Percentiles rank a stretch among this genome's conserved stretches.
phyloP scores from a whole-genome alignment of 2,888 invertebrate species.

The Spialia ferax region DNA sequence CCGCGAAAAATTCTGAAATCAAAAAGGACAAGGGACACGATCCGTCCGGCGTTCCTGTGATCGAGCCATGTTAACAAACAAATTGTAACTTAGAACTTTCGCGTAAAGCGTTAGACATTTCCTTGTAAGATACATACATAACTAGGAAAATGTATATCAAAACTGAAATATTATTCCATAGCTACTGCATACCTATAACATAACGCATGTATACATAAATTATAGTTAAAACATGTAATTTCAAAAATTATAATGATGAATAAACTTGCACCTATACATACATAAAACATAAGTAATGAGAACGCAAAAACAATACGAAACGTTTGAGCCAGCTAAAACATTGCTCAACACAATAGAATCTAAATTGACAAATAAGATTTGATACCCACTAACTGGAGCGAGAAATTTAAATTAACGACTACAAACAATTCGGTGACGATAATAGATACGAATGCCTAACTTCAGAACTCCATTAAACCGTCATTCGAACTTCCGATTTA shows the following conservation, averaged over 20 bases:
- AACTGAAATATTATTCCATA: background rate
- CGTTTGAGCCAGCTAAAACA: background rate
- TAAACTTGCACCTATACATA: no score
- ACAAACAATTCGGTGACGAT: slow-evolving; percentile 74
- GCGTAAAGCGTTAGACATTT: slow-evolving; percentile 31
- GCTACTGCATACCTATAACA: no score
- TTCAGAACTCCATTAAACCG: slow-evolving; percentile 80
- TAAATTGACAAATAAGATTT: slow-evolving; percentile 72
- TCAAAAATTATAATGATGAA: no score
- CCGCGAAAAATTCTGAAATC: slow-evolving; percentile 74
- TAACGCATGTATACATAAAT: no score
- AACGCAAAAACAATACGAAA: slow-evolving; percentile 6
- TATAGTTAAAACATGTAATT: no score
- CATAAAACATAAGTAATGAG: background rate
- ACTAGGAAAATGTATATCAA: background rate
- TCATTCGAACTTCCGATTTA: slow-evolving; percentile 76
- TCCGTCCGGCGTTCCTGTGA: slow-evolving; percentile 59
- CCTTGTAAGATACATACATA: background rate
- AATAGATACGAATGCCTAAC: slow-evolving; percentile 80
- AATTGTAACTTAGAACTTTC: slow-evolving; percentile 49
- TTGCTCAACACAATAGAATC: slow-evolving; percentile 49
- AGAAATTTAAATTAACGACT: slow-evolving; percentile 79
- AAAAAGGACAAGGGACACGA: slow-evolving; percentile 68
- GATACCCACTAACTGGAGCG: slow-evolving; percentile 71
- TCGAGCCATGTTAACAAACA: slow-evolving; percentile 58